These are phyloP conservation scores for Heptascelio sp. DNA, from an alignment of 2,888 invertebrate species.

Conservation along the genomic window DNA sequence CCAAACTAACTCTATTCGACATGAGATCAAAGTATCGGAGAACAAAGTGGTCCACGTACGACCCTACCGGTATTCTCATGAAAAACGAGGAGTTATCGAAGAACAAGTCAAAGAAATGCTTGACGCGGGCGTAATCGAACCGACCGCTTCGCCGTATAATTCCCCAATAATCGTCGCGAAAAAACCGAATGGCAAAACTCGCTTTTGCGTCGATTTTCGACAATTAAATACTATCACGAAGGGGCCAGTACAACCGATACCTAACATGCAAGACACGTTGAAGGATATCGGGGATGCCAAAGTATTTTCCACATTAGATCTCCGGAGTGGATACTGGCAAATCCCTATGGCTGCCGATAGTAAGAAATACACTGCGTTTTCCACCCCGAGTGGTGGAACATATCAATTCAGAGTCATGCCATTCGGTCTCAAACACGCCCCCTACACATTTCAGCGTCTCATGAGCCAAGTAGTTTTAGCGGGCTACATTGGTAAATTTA, in stretches of 20 bases:
- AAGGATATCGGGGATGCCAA: slow-evolving; percentile 7
- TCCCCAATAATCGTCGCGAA: neutral
- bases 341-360: slow-evolving; percentile 2
- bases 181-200: neutral
- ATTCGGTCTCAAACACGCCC: slow-evolving; percentile 5
- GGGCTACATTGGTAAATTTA: slow-evolving; percentile 57
- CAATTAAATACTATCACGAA: neutral
- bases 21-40: neutral
- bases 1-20: neutral
- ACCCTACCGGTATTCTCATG: slow-evolving; percentile 56
- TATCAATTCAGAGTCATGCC: slow-evolving; percentile 8
- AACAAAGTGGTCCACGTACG: neutral
- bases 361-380: slow-evolving; percentile 4
- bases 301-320: neutral
- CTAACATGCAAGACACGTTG: neutral
- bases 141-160: neutral
- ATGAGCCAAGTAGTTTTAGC: slow-evolving; percentile 69
- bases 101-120: slow-evolving; percentile 33
- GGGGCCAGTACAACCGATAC: neutral
- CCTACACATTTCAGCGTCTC: slow-evolving; percentile 13
- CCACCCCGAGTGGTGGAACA: neutral
- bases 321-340: slow-evolving; percentile 11
- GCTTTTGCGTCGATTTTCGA: slow-evolving; percentile 2
- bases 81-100: slow-evolving; percentile 59
- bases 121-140: slow-evolving; percentile 10